phyloP scores from a whole-genome alignment of 2,888 invertebrate genomes.

The Drosophila greeni region DNA sequence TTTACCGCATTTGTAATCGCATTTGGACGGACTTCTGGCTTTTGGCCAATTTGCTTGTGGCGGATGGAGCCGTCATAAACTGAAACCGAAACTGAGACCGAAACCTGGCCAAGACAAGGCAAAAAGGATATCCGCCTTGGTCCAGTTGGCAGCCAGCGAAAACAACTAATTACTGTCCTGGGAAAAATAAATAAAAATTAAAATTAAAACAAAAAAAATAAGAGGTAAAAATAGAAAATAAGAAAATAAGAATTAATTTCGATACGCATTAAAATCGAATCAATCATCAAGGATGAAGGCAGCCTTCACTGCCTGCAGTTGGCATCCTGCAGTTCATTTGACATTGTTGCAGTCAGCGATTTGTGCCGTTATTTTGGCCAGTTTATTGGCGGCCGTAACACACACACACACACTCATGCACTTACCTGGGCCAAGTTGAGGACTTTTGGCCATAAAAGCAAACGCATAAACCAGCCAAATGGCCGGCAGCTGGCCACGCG shows the following conservation, averaged over 20 bases:
- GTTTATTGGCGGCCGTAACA: constrained; percentile 57
- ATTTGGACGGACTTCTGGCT: constrained; percentile 36
- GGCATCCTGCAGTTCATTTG: constrained; percentile 1
- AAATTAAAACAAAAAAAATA: not conserved
- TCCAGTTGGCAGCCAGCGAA: constrained; percentile 55
- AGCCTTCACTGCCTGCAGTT: constrained; percentile 3
- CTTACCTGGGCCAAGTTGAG: constrained; percentile 5
- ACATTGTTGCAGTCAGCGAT: constrained; percentile 18
- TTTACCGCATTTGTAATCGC: constrained; percentile 9
- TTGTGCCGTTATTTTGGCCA: constrained; percentile 31
- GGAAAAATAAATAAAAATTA: not conserved
- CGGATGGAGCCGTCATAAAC: constrained; percentile 63
- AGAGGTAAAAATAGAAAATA: not conserved
- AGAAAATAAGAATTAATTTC: constrained; percentile 14
- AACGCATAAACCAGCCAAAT: constrained; percentile 55
- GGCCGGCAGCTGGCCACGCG: constrained; percentile 18
- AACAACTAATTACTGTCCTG: constrained; percentile 57
- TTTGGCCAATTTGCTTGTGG: constrained; percentile 52
- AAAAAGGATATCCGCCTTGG: constrained; percentile 27
- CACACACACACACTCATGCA: constrained; percentile 22
- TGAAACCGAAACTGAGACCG: constrained; percentile 44
- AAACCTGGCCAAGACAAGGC: constrained; percentile 2
- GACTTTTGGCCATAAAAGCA: constrained; percentile 51
- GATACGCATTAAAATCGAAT: constrained; percentile 63
- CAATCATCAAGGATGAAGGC: constrained; percentile 49